phyloP scores from a whole-genome alignment of 2,797 vertebrate species.

The Rhynchotus rufescens region DNA sequence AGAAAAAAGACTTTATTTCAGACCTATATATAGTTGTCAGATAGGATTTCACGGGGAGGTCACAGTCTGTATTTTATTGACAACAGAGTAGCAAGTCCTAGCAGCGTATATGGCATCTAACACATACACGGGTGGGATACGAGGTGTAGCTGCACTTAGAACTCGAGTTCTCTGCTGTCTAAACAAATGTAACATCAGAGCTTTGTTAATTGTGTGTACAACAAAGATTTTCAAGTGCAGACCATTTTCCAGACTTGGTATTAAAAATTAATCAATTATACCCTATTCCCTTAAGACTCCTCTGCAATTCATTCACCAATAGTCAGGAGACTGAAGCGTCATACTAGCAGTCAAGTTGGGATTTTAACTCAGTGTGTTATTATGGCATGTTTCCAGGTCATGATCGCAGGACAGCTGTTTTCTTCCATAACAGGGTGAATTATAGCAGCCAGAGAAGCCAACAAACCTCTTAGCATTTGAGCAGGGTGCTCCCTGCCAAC shows the following conservation, averaged over 20 bases:
- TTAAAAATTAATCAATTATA: constrained; percentile 58
- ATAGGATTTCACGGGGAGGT: neutral
- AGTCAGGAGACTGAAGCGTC: constrained; percentile 61
- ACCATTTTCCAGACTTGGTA: constrained; percentile 11
- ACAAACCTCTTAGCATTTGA: constrained; percentile 81
- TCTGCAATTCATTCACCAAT: constrained; percentile 61
- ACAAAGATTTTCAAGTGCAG: constrained; percentile 34
- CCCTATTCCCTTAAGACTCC: constrained; percentile 40
- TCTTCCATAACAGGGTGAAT: constrained; percentile 78
- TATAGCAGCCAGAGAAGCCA: constrained; percentile 79
- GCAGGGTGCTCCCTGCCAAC: constrained; percentile 76
- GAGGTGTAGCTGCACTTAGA: neutral
- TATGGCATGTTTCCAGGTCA: constrained; percentile 78
- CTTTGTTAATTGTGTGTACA: neutral
- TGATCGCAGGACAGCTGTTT: constrained; percentile 82
- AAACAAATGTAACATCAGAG: neutral
- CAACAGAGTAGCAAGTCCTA: neutral
- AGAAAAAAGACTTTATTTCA: neutral
- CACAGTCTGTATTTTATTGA: neutral
- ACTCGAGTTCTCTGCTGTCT: constrained; percentile 33
- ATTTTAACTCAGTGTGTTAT: constrained; percentile 78
- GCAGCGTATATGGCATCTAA: neutral
- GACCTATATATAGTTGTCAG: neutral
- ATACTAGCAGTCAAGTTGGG: constrained; percentile 69
- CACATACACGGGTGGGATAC: neutral